A percentile compares a stretch with the other conserved stretches of the same genome.
Evolutionary conservation across 2,113 vertebrate genomes (phyloP).

Genomic region (Odocoileus virginianus): DNA sequence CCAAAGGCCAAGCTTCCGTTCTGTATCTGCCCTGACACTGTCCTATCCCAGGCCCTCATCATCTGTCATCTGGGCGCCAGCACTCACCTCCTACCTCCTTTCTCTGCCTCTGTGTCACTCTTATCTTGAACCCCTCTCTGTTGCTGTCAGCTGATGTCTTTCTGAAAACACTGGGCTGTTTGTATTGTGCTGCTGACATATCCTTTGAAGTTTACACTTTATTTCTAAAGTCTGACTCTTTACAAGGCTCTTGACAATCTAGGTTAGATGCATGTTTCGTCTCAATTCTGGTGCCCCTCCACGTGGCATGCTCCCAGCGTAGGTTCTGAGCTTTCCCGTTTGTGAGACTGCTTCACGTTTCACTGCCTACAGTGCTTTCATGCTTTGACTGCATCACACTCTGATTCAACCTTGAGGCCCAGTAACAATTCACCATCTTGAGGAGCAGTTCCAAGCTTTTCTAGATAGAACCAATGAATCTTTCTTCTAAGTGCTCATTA

Average conservation of each 20-base stretch:
- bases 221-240: background rate
- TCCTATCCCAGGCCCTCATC: background rate
- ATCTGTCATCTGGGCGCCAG: background rate
- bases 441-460: background rate
- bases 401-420: background rate
- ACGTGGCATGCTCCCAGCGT: background rate
- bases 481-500: background rate
- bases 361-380: background rate
- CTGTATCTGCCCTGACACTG: background rate
- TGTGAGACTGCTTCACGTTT: background rate
- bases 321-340: background rate
- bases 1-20: background rate
- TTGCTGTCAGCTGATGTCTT: background rate
- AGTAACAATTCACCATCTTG: background rate
- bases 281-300: background rate
- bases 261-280: background rate
- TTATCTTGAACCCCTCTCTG: conserved; percentile 48
- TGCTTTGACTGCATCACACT: background rate
- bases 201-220: conserved; percentile 14
- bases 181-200: background rate
- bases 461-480: background rate
- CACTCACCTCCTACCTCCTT: background rate
- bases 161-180: background rate
- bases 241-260: background rate
- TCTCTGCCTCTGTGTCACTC: background rate